Evolutionary conservation across 2,113 vertebrate species (phyloP), one percentile per base, ranked within the genome.

Genomic region (Sapayoa aenigma): DNA sequence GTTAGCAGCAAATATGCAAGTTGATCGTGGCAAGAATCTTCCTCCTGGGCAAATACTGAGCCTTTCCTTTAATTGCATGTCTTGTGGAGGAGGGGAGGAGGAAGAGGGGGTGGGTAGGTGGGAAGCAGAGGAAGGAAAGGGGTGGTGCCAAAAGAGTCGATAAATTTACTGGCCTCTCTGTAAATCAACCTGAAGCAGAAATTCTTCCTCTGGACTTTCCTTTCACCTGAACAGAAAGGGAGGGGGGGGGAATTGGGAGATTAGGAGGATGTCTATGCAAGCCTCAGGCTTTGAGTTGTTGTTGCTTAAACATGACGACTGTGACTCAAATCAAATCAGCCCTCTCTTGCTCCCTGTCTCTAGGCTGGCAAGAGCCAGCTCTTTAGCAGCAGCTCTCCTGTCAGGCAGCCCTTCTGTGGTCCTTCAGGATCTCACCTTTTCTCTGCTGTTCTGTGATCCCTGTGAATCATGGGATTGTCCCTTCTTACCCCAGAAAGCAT

Each of bases 161-260:
- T 92, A 96, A 91, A 94, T 95, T 97, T 96, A 97, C 79, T 94
- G 90, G 91, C 97, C 97, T 95, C 82, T 97, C 96, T 95, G 97
- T 83, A 86, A 97, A 89, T 94, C 87, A 49, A 95, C 85, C 94
- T 96, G 97, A 97, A 97, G 94, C 85, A 84, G 96, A 95, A 97
- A 91, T 90, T 96, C 96, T 94, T 96, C 96, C 95, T 96, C 88
- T 89, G 93, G 94, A 93, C 86, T 89, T 91, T 91, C 76, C 96
- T 90, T 97, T 97, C 91, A 95, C 97, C 97, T 98, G 96, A 96
- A 81, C 76, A 96, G 89, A 97, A 97, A 97, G 92, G 95, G 79
- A 85, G 95, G 77, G 77, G 89, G 72, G 74, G 68, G 90, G 76
- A 89, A 89, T 46, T 47, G 46, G 93, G 82, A 89, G 66, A 27